phyloP scores from a whole-genome alignment of 1,140 invertebrate species.

The Mylabris phalerata region DNA sequence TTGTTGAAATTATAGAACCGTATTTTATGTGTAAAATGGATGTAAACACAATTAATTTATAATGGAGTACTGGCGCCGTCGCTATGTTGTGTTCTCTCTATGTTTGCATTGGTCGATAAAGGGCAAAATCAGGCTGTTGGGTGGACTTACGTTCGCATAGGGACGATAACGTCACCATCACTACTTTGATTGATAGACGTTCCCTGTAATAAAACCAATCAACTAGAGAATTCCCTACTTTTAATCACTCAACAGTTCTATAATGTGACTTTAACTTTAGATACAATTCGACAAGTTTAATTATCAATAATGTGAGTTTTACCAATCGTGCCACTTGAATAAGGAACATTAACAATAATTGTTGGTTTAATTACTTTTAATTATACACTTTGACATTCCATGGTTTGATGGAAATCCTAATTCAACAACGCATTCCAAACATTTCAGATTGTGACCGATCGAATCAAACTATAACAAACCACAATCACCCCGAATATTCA shows the following conservation, averaged over 20 bases:
- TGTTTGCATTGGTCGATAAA: constrained; percentile 11
- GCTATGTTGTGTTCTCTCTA: constrained; percentile 8
- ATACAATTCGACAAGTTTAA: constrained; percentile 4
- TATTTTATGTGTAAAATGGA: constrained; percentile 24
- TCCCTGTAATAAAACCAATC: constrained; percentile 25
- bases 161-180: constrained; percentile 1
- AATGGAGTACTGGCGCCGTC: constrained; percentile 20
- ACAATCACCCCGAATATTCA: too few relatives aligned
- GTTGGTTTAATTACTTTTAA: constrained; percentile 16
- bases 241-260: constrained; percentile 10
- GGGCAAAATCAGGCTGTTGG: too few relatives aligned
- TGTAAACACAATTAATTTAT: constrained; percentile 32
- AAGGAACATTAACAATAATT: constrained; percentile 1
- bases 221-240: background rate
- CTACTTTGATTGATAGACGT: constrained; percentile 24
- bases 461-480: too few relatives aligned
- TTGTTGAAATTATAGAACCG: background rate
- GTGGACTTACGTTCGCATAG: background rate
- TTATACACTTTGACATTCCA: constrained; percentile 6
- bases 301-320: constrained; percentile 16
- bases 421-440: too few relatives aligned
- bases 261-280: constrained; percentile 15
- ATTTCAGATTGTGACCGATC: too few relatives aligned
- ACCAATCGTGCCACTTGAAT: background rate
- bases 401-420: too few relatives aligned